Conservation (phyloP, 2,113 vertebrate species). For the Actenoides hombroni region DNA sequence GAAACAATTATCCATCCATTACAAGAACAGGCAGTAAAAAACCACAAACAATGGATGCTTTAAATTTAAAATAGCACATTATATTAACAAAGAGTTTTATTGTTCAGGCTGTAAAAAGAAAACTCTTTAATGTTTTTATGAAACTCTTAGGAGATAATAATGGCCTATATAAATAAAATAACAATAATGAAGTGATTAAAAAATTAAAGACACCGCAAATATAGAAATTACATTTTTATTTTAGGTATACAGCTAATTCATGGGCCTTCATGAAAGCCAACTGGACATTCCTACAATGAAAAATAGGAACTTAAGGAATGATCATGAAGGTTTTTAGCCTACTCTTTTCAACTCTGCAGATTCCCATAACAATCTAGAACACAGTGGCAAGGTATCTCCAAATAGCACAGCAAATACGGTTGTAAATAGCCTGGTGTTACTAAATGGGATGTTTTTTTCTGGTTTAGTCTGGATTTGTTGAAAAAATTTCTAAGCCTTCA, state of each 20-base stretch:
- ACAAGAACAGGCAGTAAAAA: neutral
- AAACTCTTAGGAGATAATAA: neutral
- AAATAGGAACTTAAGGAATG: neutral
- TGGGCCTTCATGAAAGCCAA: neutral
- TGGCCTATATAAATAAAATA: neutral
- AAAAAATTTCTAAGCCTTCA: neutral
- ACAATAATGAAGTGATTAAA: neutral
- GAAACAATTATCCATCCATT: neutral
- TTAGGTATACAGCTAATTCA: neutral
- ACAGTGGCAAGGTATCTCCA: neutral
- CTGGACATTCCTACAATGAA: neutral
- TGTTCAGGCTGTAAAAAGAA: neutral
- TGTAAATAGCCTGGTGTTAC: neutral
- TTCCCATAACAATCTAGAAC: neutral
- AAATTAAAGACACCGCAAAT: neutral
- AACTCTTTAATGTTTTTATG: neutral
- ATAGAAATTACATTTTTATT: neutral
- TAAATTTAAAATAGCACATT: constrained; percentile 27
- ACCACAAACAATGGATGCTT: neutral
- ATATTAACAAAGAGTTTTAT: constrained; percentile 14
- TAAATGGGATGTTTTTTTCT: neutral
- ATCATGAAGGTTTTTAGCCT: neutral
- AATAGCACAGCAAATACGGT: neutral
- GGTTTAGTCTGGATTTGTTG: neutral
- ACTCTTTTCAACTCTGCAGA: neutral